Evolutionary conservation across 1,140 invertebrate genomes (phyloP).

Genomic region (Drosophila malerkotliana): DNA sequence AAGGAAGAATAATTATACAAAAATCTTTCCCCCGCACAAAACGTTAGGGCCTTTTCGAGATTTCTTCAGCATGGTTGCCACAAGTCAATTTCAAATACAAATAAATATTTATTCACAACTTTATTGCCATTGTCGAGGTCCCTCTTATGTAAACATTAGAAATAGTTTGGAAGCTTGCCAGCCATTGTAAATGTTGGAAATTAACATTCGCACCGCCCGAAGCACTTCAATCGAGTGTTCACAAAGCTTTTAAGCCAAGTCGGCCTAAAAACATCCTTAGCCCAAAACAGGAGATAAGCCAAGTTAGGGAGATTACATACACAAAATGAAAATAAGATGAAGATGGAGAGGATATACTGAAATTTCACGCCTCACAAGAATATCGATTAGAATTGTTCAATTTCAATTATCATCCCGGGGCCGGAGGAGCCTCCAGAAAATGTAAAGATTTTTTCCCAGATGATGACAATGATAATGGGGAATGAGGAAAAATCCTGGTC

Average conservation of each 20-base stretch:
- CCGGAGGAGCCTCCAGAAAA: conserved; percentile 20
- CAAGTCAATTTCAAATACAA: conserved; percentile 14
- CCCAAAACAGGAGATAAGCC: conserved; percentile 34
- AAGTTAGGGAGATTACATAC: conserved; percentile 32
- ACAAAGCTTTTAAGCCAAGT: conserved; percentile 25
- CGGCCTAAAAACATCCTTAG: conserved; percentile 29
- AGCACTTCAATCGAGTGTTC: conserved; percentile 26
- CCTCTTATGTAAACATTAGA: neutral
- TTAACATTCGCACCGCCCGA: conserved; percentile 24
- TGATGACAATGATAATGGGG: conserved; percentile 49
- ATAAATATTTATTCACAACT: conserved; percentile 31
- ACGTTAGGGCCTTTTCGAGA: neutral
- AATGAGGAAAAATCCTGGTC: neutral
- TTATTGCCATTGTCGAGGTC: neutral
- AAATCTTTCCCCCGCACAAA: conserved; percentile 51
- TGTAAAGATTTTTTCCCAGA: conserved; percentile 48
- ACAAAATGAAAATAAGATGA: conserved; percentile 3
- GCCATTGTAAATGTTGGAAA: conserved; percentile 10
- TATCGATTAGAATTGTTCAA: conserved; percentile 59
- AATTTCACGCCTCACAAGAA: conserved; percentile 49
- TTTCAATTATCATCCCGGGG: conserved; percentile 54
- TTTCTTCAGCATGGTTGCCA: neutral
- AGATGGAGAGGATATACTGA: conserved; percentile 16
- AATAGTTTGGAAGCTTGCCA: neutral
- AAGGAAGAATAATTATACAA: conserved; percentile 4